Conservation (phyloP, 2,888 invertebrate genomes). For the Euclidia mi region DNA sequence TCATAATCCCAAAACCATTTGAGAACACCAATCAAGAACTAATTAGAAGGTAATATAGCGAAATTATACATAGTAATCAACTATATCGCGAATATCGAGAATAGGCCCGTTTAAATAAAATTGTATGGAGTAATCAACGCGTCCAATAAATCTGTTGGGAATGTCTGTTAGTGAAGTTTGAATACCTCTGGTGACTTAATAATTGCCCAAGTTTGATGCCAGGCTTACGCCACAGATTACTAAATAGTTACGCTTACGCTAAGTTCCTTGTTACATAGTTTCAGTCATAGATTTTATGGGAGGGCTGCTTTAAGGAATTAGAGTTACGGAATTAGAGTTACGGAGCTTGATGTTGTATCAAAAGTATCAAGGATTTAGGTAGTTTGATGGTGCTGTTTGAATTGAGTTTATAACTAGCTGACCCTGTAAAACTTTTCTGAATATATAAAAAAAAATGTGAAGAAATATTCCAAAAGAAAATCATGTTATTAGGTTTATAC, state of each 20-base stretch:
- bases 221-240: too few species aligned
- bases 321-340: constrained; percentile 8
- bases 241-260: too few species aligned
- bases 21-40: constrained; percentile 37
- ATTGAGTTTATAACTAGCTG: too few species aligned
- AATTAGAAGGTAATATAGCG: constrained; percentile 36
- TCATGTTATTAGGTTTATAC: too few species aligned
- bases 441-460: too few species aligned
- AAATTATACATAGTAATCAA: constrained; percentile 27
- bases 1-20: constrained; percentile 14
- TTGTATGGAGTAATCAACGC: too few species aligned
- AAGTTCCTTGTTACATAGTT: constrained; percentile 41
- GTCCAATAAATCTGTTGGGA: constrained; percentile 46
- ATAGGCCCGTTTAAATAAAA: too few species aligned
- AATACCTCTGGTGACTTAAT: constrained; percentile 52
- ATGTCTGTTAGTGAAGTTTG: constrained; percentile 43
- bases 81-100: too few species aligned
- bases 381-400: too few species aligned
- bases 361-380: too few species aligned
- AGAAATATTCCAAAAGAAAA: too few species aligned
- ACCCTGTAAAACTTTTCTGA: too few species aligned
- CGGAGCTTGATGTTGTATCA: constrained; percentile 6
- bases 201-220: constrained; percentile 56
- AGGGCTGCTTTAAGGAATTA: constrained; percentile 18
- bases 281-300: constrained; percentile 22